These are phyloP conservation scores for Cyclura pinguis DNA, from an alignment of 2,797 vertebrate species.

Conservation along the genomic window DNA sequence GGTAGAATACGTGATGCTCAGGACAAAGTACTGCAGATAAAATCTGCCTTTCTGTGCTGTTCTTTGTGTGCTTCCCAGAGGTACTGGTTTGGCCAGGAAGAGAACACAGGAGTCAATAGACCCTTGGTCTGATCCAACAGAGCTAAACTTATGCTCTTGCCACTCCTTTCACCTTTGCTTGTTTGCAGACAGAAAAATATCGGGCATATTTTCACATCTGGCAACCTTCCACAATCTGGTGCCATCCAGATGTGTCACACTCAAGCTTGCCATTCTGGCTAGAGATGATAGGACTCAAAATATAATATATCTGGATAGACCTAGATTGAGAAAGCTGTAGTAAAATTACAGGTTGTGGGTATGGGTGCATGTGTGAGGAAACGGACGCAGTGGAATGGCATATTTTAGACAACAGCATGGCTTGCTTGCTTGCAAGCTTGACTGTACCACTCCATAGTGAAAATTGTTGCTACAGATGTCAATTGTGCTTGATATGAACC, in stretches of 20 bases:
- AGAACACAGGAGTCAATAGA: not conserved
- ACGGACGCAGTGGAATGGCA: too few species aligned
- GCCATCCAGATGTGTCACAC: not conserved
- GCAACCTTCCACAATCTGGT: not conserved
- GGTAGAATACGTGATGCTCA: not conserved
- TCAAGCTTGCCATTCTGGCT: not conserved
- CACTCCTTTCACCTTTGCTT: not conserved
- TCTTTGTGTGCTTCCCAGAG: not conserved
- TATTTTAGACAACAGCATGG: too few species aligned
- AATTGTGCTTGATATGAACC: too few species aligned
- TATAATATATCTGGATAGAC: not conserved
- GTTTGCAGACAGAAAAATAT: not conserved
- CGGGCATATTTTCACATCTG: not conserved
- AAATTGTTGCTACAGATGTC: too few species aligned
- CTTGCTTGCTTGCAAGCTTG: too few species aligned
- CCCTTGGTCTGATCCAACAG: not conserved
- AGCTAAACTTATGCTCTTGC: not conserved
- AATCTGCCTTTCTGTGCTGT: not conserved
- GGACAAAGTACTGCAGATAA: not conserved
- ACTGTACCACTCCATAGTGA: too few species aligned
- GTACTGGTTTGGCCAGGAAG: not conserved
- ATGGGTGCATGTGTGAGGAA: too few species aligned
- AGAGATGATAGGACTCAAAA: not conserved
- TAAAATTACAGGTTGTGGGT: too few species aligned
- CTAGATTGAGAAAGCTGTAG: too few species aligned